Evolutionary conservation across 2,113 vertebrate genomes (phyloP).

Genomic region (Macroglossus sobrinus): DNA sequence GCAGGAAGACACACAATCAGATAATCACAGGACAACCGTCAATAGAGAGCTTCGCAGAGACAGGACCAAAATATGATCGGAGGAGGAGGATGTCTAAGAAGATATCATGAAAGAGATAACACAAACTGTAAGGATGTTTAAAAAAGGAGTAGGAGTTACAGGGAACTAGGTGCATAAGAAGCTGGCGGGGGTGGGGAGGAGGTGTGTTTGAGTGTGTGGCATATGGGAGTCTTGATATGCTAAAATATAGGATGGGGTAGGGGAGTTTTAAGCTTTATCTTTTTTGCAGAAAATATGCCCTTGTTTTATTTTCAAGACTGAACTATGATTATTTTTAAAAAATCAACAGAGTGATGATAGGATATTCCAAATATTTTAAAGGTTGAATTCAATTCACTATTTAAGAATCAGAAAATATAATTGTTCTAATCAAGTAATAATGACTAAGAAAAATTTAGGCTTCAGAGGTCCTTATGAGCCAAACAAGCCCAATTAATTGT

Average conservation of each 20-base stretch:
- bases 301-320: slow-evolving; percentile 5
- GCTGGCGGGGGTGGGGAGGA: neutral
- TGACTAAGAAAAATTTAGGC: slow-evolving; percentile 27
- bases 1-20: neutral
- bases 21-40: neutral
- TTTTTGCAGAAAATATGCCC: neutral
- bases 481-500: slow-evolving; percentile 9
- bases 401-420: slow-evolving; percentile 2
- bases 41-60: neutral
- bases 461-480: neutral
- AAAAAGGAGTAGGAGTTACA: neutral
- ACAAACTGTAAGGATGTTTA: neutral
- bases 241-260: neutral
- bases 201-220: neutral
- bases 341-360: neutral
- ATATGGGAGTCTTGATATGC: neutral
- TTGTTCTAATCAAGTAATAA: slow-evolving; percentile 13
- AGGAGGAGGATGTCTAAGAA: neutral
- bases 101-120: neutral
- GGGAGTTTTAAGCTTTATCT: neutral
- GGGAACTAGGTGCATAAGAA: fast-evolving
- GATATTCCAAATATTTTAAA: slow-evolving; percentile 9
- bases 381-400: neutral
- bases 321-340: slow-evolving; percentile 6
- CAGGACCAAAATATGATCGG: neutral